Percentiles rank a stretch among this genome's conserved stretches.
Conservation (phyloP, 1,140 invertebrate genomes). For the Watersipora subatra region DNA sequence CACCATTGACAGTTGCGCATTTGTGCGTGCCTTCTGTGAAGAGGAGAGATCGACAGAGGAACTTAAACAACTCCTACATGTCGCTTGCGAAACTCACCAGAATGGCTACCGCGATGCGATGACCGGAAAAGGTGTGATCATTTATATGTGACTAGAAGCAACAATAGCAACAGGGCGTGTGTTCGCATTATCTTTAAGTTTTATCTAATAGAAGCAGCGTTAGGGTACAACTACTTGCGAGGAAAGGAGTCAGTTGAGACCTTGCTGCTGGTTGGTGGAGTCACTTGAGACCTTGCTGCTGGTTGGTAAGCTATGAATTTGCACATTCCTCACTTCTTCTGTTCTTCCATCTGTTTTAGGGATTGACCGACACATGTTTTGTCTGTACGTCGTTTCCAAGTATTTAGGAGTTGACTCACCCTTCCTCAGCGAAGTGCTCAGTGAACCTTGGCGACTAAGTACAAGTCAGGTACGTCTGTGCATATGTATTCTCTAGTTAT, state of each 20-base stretch:
- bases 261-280: too few species aligned
- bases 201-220: too few species aligned
- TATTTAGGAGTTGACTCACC: conserved; percentile 92
- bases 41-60: conserved; percentile 22
- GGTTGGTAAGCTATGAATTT: too few species aligned
- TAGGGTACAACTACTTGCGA: too few species aligned
- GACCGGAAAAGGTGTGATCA: conserved; percentile 83
- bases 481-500: neutral
- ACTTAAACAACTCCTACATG: conserved; percentile 45
- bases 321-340: too few species aligned
- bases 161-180: too few species aligned
- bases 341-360: neutral
- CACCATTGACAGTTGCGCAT: conserved; percentile 75
- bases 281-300: too few species aligned
- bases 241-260: too few species aligned
- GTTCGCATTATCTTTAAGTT: too few species aligned
- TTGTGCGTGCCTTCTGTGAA: conserved; percentile 83
- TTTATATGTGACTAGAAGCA: too few species aligned
- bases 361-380: conserved; percentile 92
- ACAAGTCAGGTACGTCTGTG: conserved; percentile 52
- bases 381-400: conserved; percentile 91
- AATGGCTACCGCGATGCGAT: conserved; percentile 82
- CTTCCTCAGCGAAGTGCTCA: conserved; percentile 82
- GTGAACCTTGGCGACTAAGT: conserved; percentile 53
- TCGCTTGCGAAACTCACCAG: conserved; percentile 70